phyloP scores from a whole-genome alignment of 2,113 vertebrate genomes.

The Callipepla californica region DNA sequence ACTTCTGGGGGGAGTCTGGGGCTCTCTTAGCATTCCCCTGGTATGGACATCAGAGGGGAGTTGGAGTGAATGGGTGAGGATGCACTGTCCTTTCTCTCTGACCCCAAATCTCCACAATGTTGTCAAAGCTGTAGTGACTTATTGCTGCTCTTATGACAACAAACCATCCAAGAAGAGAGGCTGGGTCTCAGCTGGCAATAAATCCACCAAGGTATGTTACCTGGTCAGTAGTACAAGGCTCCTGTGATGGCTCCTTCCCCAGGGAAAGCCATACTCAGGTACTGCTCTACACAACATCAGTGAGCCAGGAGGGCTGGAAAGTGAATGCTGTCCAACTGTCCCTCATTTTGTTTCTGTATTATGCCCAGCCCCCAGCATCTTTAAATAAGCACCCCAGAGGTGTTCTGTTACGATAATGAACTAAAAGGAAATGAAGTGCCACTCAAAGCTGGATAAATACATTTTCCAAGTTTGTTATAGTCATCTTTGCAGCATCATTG shows the following conservation, averaged over 20 bases:
- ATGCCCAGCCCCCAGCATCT: not conserved
- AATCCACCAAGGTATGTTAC: not conserved
- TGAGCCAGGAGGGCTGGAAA: not conserved
- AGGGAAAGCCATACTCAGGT: not conserved
- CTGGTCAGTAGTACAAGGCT: not conserved
- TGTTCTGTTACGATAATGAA: not conserved
- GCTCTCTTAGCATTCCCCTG: not conserved
- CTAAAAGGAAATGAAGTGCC: not conserved
- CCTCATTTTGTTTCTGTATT: not conserved
- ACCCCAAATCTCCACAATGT: not conserved
- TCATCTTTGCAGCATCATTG: not conserved
- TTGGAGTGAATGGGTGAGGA: not conserved
- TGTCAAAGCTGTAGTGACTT: not conserved
- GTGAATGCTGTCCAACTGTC: not conserved
- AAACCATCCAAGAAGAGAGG: not conserved
- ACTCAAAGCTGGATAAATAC: slow-evolving; percentile 6
- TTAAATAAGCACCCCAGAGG: not conserved
- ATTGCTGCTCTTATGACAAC: not conserved
- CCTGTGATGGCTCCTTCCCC: not conserved
- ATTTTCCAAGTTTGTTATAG: slow-evolving; percentile 6
- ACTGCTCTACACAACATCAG: not conserved
- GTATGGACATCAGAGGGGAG: not conserved
- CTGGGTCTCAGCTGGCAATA: not conserved
- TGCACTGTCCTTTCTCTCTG: not conserved
- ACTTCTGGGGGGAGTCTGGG: not conserved